Evolutionary conservation across 2,113 vertebrate species (phyloP).

Genomic region (Seriola quinqueradiata): DNA sequence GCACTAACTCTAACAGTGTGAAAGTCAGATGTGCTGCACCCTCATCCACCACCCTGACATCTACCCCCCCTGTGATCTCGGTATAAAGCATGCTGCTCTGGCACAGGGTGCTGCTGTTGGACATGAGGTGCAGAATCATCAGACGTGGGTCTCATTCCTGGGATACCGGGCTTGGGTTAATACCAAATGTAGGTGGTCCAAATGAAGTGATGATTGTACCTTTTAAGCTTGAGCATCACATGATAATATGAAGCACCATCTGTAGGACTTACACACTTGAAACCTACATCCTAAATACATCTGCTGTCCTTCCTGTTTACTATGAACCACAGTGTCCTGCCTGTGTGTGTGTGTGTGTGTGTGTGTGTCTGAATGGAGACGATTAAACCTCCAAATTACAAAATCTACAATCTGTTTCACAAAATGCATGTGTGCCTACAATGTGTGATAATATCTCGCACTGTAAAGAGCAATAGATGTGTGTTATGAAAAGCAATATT

Average conservation of each 20-base stretch:
- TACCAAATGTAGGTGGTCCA: neutral
- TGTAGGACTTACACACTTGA: neutral
- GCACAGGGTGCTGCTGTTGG: neutral
- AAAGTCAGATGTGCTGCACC: neutral
- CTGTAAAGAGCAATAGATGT: slow-evolving; percentile 45
- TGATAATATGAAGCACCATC: neutral
- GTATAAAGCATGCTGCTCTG: neutral
- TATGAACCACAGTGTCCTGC: neutral
- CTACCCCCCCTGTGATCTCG: neutral
- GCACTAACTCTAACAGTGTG: neutral
- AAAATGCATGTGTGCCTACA: slow-evolving; percentile 31
- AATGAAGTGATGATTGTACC: neutral
- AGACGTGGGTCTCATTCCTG: neutral
- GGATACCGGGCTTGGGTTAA: neutral
- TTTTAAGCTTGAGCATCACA: neutral
- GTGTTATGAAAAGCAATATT: slow-evolving; percentile 64
- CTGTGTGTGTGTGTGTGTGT: neutral
- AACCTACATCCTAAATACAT: slow-evolving; percentile 32
- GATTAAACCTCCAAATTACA: slow-evolving; percentile 21
- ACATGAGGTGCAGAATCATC: neutral
- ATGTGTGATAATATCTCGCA: slow-evolving; percentile 35
- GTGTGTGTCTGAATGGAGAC: neutral
- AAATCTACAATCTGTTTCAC: slow-evolving; percentile 62
- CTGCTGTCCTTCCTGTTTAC: slow-evolving; percentile 35
- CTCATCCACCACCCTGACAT: neutral